These are phyloP conservation scores for Papilio polyxenes DNA, from an alignment of 1,140 invertebrate species.

Conservation along the genomic window DNA sequence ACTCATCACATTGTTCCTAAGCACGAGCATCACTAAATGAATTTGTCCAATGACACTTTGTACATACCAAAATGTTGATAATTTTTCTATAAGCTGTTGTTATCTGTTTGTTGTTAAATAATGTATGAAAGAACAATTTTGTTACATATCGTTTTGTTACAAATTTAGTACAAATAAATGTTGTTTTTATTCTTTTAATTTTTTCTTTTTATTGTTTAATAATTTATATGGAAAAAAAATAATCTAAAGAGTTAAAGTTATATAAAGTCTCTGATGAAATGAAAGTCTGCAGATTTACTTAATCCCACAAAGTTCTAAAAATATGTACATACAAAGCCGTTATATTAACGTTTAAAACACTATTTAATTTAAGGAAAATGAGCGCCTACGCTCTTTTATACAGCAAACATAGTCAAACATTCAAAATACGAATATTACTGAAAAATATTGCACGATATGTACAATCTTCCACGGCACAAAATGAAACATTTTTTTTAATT, in stretches of 20 bases:
- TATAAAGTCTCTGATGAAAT: too few relatives aligned
- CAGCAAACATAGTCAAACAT: constrained; percentile 2
- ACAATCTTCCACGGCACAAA: background rate
- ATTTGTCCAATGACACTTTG: constrained; percentile 7
- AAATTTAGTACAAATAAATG: background rate
- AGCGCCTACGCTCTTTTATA: constrained; percentile 1
- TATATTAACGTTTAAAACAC: background rate
- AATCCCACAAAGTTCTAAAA: too few relatives aligned
- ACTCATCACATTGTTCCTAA: constrained; percentile 58
- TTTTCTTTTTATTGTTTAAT: background rate
- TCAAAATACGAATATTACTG: background rate
- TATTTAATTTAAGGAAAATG: background rate
- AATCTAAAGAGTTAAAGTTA: background rate
- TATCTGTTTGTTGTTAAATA: constrained; percentile 16
- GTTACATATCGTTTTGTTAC: background rate
- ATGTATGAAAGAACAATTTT: background rate
- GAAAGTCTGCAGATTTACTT: too few relatives aligned
- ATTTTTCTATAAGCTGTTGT: background rate
- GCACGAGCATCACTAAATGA: constrained; percentile 45
- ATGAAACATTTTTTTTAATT: background rate
- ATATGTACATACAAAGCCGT: too few relatives aligned
- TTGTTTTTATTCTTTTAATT: background rate
- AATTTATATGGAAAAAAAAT: background rate
- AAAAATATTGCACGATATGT: background rate
- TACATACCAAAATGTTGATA: background rate